These are phyloP conservation scores for Chelonus formosanus DNA, from an alignment of 2,888 invertebrate species.

Conservation along the genomic window DNA sequence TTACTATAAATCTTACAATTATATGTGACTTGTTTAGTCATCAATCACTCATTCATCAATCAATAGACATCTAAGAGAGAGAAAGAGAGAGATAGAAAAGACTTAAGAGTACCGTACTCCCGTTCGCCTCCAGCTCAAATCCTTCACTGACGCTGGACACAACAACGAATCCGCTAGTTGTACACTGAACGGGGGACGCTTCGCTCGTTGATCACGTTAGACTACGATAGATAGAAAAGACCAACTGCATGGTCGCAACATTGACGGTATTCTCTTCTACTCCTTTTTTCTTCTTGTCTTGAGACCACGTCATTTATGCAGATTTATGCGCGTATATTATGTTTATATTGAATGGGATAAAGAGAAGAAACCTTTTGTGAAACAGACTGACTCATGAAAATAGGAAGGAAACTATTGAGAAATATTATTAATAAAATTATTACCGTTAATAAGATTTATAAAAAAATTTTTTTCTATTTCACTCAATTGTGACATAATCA, in stretches of 20 bases:
- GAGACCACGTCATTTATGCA: conserved; percentile 4
- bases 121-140: conserved; percentile 35
- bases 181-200: conserved; percentile 3
- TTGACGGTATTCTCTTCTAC: neutral
- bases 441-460: neutral
- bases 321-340: conserved; percentile 20
- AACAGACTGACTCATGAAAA: too few relatives aligned
- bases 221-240: conserved; percentile 5
- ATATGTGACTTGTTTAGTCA: neutral
- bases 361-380: neutral
- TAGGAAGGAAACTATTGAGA: conserved; percentile 10
- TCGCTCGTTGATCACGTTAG: neutral
- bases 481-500: neutral
- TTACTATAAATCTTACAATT: conserved; percentile 5
- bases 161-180: conserved; percentile 18
- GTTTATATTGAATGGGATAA: neutral
- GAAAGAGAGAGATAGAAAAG: conserved; percentile 7
- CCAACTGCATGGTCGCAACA: conserved; percentile 1
- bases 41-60: neutral
- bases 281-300: conserved; percentile 6
- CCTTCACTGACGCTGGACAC: conserved; percentile 31
- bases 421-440: neutral
- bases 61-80: neutral
- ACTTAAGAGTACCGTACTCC: conserved; percentile 21
- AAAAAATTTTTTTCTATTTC: too few relatives aligned